A percentile compares a stretch with the other conserved stretches of the same genome.
Conservation (phyloP, 2,888 invertebrate species). For the Tiliacea citrago region DNA sequence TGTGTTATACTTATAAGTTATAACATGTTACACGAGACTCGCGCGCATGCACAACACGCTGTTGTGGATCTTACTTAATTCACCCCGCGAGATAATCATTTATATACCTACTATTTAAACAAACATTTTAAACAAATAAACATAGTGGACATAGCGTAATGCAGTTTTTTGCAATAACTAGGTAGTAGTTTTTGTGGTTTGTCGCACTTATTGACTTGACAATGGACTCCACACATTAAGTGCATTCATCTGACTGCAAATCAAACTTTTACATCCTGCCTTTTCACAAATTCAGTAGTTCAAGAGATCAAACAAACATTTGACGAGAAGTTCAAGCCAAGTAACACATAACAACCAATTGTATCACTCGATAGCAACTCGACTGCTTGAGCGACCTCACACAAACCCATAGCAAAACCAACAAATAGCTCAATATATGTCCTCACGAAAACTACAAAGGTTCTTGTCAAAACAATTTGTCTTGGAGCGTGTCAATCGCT, state of each 20-base stretch:
- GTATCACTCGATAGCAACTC: neutral
- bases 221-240: neutral
- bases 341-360: neutral
- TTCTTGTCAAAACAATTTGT: slow-evolving; percentile 53
- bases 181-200: no score
- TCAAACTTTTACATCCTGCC: neutral
- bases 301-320: slow-evolving; percentile 5
- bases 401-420: neutral
- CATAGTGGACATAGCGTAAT: no score
- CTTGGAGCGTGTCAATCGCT: slow-evolving; percentile 46
- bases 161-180: no score
- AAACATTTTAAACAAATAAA: no score
- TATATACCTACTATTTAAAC: no score
- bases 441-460: slow-evolving; percentile 34
- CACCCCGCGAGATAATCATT: no score
- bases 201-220: neutral
- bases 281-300: neutral
- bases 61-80: no score
- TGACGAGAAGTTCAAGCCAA: neutral
- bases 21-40: no score
- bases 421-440: slow-evolving; percentile 22
- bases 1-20: no score
- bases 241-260: neutral
- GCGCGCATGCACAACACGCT: no score
- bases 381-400: neutral